Base-by-base conservation (phyloP, 2,888 invertebrate genomes). In the Temnothorax ravouxi region DNA sequence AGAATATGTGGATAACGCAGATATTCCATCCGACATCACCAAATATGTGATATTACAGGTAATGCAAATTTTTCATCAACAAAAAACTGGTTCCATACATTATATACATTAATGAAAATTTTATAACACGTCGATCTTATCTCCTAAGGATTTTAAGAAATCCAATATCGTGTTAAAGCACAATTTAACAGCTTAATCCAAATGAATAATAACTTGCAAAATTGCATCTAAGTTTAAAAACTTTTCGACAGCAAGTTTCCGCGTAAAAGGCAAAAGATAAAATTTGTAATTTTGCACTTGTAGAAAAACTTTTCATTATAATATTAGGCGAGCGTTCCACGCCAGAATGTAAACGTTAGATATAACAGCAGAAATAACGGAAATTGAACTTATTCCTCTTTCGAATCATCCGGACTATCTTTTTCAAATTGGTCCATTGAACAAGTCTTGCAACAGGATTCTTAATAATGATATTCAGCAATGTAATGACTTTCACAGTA, bases 341-440 rank as follows among this genome's bases (percentile, higher is more conserved):
- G 69, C 21, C 54, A 47, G 44, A 71, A 71, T 52, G 18, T 54
- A 62, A 64, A 83, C 59, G 59, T 74, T 72, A 47, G 41, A 50
- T 52, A 41, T 71, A 62, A 47, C 47, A 54, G n/a, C n/a, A 69
- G 47, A 75, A 62, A 64, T 50, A 71, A 74, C 71, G 66, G 75
- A 85, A 86, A 86, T 80, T 84, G 56, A 79, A 83, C 79, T 79
- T 80, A 71, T 59, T 83, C 54, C 54, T 69, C 18, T 62, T 29
- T 3, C 34, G 3, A 25, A 59, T 11, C 21, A 44, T 62, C 13
- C 41, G 56, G 21, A n/a, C 25, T 41, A 59, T 52, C 34, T 74
- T 66, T 52, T 59, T 61, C 47, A 61, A 56, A 44, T 56, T 64
- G 59, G 13, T 59, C n/a, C 21, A 56, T 52, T 59, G 64, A 84